These are phyloP conservation scores for Isaurus tuberculatus DNA, from an alignment of 92 coral and sea anemone species.

Conservation along the genomic window DNA sequence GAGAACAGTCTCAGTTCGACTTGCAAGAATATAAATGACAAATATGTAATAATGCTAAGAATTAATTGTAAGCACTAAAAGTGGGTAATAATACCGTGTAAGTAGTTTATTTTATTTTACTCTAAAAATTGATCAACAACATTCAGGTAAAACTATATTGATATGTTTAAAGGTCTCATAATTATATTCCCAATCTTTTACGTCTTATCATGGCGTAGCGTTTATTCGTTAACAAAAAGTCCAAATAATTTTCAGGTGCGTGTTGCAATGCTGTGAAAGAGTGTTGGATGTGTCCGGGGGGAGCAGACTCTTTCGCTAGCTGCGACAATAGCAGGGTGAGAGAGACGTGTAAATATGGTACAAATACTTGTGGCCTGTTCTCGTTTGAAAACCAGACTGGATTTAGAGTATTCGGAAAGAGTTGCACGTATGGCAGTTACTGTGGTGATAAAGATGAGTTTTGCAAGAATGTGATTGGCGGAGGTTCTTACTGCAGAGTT, in stretches of 20 bases:
- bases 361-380: conserved; percentile 21
- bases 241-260: background rate
- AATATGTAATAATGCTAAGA: too few species aligned
- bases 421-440: conserved; percentile 23
- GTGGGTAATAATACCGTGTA: too few species aligned
- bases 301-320: conserved; percentile 3
- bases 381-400: conserved; percentile 23
- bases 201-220: too few species aligned
- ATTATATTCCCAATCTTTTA: too few species aligned
- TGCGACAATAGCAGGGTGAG: conserved; percentile 21
- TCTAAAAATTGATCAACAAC: too few species aligned
- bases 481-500: conserved; percentile 25
- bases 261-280: conserved; percentile 24
- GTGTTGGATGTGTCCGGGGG: conserved; percentile 45
- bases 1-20: too few species aligned
- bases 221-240: background rate
- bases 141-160: too few species aligned
- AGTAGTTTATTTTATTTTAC: too few species aligned
- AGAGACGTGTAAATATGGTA: conserved; percentile 11
- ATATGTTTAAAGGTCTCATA: too few species aligned
- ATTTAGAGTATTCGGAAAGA: background rate
- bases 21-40: too few species aligned
- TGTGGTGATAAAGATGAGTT: conserved; percentile 27
- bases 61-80: too few species aligned
- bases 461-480: conserved; percentile 23